Evolutionary conservation across 2,797 vertebrate species (phyloP).

Genomic region (Chaenodraco wilsoni): DNA sequence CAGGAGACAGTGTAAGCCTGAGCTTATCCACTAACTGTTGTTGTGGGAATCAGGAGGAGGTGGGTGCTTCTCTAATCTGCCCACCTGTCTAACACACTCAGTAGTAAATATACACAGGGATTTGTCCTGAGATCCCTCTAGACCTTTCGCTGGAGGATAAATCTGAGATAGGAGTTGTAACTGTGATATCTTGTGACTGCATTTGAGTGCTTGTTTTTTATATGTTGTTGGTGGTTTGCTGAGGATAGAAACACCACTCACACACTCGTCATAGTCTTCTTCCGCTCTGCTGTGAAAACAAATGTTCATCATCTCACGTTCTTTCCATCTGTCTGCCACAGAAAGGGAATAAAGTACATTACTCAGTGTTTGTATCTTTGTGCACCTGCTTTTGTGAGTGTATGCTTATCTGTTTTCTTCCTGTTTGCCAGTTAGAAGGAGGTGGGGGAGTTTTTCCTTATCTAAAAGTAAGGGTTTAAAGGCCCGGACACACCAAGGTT

Average conservation of each 20-base stretch:
- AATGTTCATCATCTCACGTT: slow-evolving; percentile 55
- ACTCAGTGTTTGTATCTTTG: slow-evolving; percentile 20
- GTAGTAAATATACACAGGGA: slow-evolving; percentile 56
- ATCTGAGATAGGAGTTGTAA: slow-evolving; percentile 16
- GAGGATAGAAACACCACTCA: slow-evolving; percentile 10
- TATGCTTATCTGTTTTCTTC: slow-evolving; percentile 23
- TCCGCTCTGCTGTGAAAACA: slow-evolving; percentile 37
- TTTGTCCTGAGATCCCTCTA: slow-evolving; percentile 52
- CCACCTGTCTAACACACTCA: slow-evolving; percentile 68
- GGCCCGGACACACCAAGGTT: too few relatives aligned
- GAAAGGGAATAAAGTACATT: slow-evolving; percentile 36
- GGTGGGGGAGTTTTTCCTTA: background rate
- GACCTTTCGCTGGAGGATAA: slow-evolving; percentile 8
- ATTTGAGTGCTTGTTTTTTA: slow-evolving; percentile 22
- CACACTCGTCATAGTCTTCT: slow-evolving; percentile 17
- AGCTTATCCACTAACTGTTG: slow-evolving; percentile 70
- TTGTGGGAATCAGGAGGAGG: slow-evolving; percentile 51
- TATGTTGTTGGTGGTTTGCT: slow-evolving; percentile 21
- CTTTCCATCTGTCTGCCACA: slow-evolving; percentile 47
- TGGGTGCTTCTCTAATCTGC: slow-evolving; percentile 61
- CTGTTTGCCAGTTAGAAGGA: slow-evolving; percentile 44
- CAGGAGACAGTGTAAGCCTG: slow-evolving; percentile 54
- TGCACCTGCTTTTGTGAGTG: slow-evolving; percentile 11
- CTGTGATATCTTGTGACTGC: slow-evolving; percentile 11
- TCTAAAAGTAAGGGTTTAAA: too few relatives aligned